Evolutionary conservation across 2,888 invertebrate species (phyloP).

Genomic region (Galerucella calmariensis): DNA sequence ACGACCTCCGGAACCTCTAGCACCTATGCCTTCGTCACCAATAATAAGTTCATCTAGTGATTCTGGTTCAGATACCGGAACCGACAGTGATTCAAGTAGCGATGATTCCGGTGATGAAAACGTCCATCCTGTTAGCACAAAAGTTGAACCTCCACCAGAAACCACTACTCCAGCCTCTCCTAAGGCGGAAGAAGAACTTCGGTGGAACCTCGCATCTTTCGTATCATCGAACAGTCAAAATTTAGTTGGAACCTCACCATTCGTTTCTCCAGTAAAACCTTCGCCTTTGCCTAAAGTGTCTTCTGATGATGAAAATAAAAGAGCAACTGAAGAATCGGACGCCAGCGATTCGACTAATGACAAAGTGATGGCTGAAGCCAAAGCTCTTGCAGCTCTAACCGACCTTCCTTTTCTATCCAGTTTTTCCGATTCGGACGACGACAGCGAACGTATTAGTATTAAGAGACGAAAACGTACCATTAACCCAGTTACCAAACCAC

Average conservation of each 20-base stretch:
- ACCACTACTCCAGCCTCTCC: conserved; percentile 59
- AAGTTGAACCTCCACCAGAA: conserved; percentile 20
- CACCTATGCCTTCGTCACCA: conserved; percentile 64
- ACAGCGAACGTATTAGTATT: conserved; percentile 37
- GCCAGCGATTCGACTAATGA: conserved; percentile 69
- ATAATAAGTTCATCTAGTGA: conserved; percentile 73
- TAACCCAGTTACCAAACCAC: conserved; percentile 51
- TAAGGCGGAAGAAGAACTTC: conserved; percentile 64
- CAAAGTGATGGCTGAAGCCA: conserved; percentile 68
- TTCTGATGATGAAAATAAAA: conserved; percentile 41
- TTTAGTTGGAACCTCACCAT: conserved; percentile 40
- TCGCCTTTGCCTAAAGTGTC: conserved; percentile 35
- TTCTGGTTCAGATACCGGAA: conserved; percentile 72
- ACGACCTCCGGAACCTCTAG: conserved; percentile 49
- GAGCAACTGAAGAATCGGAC: conserved; percentile 60
- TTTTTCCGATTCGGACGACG: conserved; percentile 66
- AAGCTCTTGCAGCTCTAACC: conserved; percentile 50
- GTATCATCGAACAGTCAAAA: conserved; percentile 49
- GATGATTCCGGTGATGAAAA: conserved; percentile 68
- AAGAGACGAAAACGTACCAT: conserved; percentile 44
- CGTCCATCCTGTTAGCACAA: conserved; percentile 41
- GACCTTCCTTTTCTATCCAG: conserved; percentile 68
- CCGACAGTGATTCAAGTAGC: conserved; percentile 68
- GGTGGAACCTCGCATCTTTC: conserved; percentile 65
- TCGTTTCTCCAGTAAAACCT: conserved; percentile 41